Evolutionary conservation across 1,140 invertebrate species (phyloP).

Genomic region (Drosophila watanabei): DNA sequence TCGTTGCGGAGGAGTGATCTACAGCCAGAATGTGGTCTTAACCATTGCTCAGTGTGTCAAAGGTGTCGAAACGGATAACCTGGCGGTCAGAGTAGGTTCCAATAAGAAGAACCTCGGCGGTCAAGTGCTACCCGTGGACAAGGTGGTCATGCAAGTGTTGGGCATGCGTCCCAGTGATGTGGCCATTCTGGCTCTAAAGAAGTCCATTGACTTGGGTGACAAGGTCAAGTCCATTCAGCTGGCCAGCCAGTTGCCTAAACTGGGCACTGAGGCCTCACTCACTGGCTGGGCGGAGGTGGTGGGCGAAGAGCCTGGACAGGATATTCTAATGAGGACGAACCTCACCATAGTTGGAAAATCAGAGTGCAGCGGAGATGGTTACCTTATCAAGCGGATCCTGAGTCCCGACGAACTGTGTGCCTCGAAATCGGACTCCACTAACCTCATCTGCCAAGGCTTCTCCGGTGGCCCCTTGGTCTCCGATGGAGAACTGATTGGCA

Average conservation of each 20-base stretch:
- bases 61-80: neutral
- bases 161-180: slow-evolving; percentile 10
- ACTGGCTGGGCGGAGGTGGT: slow-evolving; percentile 29
- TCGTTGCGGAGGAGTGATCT: slow-evolving; percentile 15
- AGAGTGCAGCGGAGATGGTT: neutral
- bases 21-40: slow-evolving; percentile 2
- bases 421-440: neutral
- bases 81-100: slow-evolving; percentile 20
- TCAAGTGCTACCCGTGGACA: neutral
- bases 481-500: slow-evolving; percentile 29
- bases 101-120: neutral
- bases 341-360: neutral
- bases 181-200: slow-evolving; percentile 10
- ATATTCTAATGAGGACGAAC: neutral
- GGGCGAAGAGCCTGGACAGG: neutral
- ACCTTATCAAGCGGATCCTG: neutral
- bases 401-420: slow-evolving; percentile 16
- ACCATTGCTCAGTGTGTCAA: slow-evolving; percentile 24
- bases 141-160: neutral
- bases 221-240: neutral
- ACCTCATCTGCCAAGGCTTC: slow-evolving; percentile 11
- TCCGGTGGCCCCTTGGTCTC: slow-evolving; percentile 27
- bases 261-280: neutral
- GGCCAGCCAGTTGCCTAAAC: neutral
- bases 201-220: neutral